Base-by-base conservation (phyloP, 1,140 invertebrate genomes). In the Diplogasteroides magnus region DNA sequence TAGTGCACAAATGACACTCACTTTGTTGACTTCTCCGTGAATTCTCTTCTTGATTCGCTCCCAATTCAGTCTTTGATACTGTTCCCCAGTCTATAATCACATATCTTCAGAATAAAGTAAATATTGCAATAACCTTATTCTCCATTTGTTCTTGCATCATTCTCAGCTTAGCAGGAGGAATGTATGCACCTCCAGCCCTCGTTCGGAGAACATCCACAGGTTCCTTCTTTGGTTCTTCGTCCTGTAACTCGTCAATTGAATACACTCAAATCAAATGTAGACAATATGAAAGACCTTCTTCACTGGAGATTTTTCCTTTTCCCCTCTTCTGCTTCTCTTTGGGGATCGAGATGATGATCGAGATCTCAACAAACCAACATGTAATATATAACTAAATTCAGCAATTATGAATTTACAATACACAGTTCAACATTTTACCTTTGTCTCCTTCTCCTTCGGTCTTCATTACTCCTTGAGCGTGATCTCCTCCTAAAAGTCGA, bases 11-110 rank as follows among this genome's bases (percentile, higher is more conserved):
- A n/a, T n/a, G n/a, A 61, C 23, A 61, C 28, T 61, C 59, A 26
- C 90, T 87, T 98, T 98, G 84, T 99, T 99, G 61, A 98, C 94
- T 70, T 91, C 89, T 82, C 97, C 96, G 82, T 98, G 94, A 72
- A 99, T 94, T n/a, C 93, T 97, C 83, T 98, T 98, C 81, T 98
- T 98, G 19, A 99, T 84, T 0, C 93, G 93, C 87, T 98, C 96
- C 97, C 96, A 99, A 1, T 95, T 90, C 15, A 98, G 89, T 74
- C 96, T 86, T 84, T 99, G 97, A 86, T 93, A 98, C 13, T 91
- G 91, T 15, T 89, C 88, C 75, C 91, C 92, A 57, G 89, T 31
- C 62, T 64, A 25, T 13, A 64, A 64, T 29, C 19, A 14, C 28
- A 6, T 11, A 64, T 31, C 14, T 48, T 26, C 25, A 31, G 32